Evolutionary conservation across 1,140 invertebrate genomes (phyloP), one percentile per base, ranked within the genome.

Genomic region (Atta texana): DNA sequence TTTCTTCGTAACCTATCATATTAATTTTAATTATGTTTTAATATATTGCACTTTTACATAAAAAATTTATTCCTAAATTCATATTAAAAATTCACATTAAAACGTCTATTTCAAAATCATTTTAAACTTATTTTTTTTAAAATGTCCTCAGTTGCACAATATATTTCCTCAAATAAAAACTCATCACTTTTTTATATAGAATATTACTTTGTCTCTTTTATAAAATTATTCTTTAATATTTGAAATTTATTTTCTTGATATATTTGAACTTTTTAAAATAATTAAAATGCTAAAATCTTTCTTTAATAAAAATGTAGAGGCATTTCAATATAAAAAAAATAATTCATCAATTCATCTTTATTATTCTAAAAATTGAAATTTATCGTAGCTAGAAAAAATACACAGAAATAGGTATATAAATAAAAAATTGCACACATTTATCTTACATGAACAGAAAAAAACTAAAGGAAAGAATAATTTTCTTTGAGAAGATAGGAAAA

Each of bases 401-500:
- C 5, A 69, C 3, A 18, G 16, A 14, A 57, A 51, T 0, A 31
- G 31, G 0, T 31, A 18, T 21, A 2, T 14, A 21, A 31, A 51
- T 34, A 3, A 28, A 44, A 14, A 44, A 34, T 63, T 21, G 28
- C 12, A 31, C 44, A 4, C 14, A 64, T 74, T 84, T 63, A 28
- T 57, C 31, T 14, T 16, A 39, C 34, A 1, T 39, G 8, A n/a
- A 3, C n/a, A 18, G 4, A 59, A 16, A 18, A 53, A 55, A n/a
- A 7, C 18, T 28, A 66, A 75, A 63, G 21, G 2, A 51, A 69
- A 69, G 49, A 28, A 71, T 28, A 34, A 59, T 61, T 61, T 66
- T 85, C 53, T 78, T 28, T 24, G 34, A 66, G 28, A 8, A 53
- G 21, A 85, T 55, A 44, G n/a, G 18, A 44, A 75, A 84, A 74